Evolutionary conservation across 2,113 vertebrate genomes (phyloP).

Genomic region (Gnathonemus longibarbis): DNA sequence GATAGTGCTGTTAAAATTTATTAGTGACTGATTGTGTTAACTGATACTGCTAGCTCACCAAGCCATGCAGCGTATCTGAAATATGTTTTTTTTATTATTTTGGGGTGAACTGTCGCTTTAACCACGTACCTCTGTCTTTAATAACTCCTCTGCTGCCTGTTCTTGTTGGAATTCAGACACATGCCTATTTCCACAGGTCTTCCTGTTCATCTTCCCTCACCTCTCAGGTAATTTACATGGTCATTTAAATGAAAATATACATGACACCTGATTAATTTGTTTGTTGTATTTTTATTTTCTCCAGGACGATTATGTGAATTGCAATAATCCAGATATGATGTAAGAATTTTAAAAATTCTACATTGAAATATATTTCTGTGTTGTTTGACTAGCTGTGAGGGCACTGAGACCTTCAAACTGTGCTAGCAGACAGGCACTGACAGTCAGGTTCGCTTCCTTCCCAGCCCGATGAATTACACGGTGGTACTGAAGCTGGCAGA

Average conservation of each 20-base stretch:
- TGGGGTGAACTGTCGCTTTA: not conserved
- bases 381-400: not conserved
- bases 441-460: not conserved
- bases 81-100: not conserved
- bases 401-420: not conserved
- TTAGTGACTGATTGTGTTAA: not conserved
- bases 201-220: not conserved
- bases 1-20: not conserved
- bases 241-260: not conserved
- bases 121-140: not conserved
- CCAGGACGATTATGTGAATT: not conserved
- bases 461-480: slow-evolving; percentile 27
- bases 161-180: not conserved
- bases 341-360: not conserved
- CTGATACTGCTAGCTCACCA: not conserved
- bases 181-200: not conserved
- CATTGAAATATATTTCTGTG: not conserved
- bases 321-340: not conserved
- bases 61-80: not conserved
- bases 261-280: not conserved
- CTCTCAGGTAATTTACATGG: slow-evolving; percentile 6
- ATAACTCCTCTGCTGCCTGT: not conserved
- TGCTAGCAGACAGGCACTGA: not conserved
- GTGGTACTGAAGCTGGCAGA: slow-evolving; percentile 33
- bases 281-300: not conserved